These are phyloP conservation scores for Lophotriccus pileatus DNA, from an alignment of 2,797 vertebrate species.

Conservation along the genomic window DNA sequence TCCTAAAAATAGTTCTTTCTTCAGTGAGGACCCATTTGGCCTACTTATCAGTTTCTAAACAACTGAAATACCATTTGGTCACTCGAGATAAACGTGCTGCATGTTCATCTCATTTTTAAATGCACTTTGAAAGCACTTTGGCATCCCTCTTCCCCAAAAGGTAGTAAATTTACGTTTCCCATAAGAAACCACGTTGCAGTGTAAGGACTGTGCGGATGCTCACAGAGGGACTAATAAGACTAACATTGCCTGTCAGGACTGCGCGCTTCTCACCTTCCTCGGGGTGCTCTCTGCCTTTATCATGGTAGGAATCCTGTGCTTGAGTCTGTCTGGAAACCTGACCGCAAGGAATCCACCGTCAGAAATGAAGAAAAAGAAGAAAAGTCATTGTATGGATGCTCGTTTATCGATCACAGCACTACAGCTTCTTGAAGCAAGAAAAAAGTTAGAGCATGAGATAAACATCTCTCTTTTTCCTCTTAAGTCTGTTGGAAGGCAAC, in stretches of 20 bases:
- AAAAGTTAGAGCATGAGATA: background rate
- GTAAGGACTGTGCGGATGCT: background rate
- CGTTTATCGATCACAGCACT: background rate
- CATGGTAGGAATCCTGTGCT: constrained; percentile 92
- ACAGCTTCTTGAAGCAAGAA: background rate
- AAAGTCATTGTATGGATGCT: background rate
- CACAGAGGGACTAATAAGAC: background rate
- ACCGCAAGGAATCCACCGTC: constrained; percentile 35
- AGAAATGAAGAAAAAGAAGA: constrained; percentile 42
- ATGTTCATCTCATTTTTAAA: background rate
- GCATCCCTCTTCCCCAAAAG: background rate
- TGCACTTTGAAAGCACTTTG: fast-evolving
- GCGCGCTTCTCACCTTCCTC: constrained; percentile 87
- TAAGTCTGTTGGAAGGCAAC: background rate
- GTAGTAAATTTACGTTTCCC: background rate
- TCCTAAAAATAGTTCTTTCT: constrained; percentile 54
- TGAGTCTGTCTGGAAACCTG: constrained; percentile 92
- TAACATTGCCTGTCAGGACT: background rate
- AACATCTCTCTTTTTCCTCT: background rate
- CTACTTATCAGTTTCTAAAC: constrained; percentile 47
- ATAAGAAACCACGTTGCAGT: background rate
- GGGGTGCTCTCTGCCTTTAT: constrained; percentile 92
- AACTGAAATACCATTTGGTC: constrained; percentile 37
- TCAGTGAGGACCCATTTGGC: constrained; percentile 37
- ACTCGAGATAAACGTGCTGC: background rate